phyloP scores from a whole-genome alignment of 2,888 invertebrate genomes.

The Phortica magna region DNA sequence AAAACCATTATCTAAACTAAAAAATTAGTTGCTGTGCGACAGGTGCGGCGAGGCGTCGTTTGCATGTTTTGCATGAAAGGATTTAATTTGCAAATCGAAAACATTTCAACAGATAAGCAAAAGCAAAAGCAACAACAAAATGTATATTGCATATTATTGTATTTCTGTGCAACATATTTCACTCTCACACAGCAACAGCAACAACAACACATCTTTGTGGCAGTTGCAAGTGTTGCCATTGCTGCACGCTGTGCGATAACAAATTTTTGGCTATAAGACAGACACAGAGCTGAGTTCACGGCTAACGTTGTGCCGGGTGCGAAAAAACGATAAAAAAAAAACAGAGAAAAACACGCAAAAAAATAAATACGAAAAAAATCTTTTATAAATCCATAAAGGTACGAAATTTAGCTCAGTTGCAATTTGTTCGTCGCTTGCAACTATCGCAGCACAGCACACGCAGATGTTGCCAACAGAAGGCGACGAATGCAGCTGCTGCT shows the following conservation, averaged over 20 bases:
- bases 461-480: neutral
- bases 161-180: too few species aligned
- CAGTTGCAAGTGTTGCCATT: constrained; percentile 47
- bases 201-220: neutral
- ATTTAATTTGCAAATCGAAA: constrained; percentile 27
- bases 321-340: constrained; percentile 18
- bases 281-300: constrained; percentile 11
- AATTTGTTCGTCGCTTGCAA: neutral
- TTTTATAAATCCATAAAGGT: constrained; percentile 10
- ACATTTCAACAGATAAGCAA: constrained; percentile 21
- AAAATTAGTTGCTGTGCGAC: neutral
- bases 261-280: constrained; percentile 60
- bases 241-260: constrained; percentile 68
- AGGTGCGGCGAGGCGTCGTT: constrained; percentile 11
- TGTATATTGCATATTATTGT: neutral
- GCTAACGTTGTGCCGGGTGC: constrained; percentile 20
- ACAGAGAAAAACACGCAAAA: constrained; percentile 27
- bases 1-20: constrained; percentile 26
- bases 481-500: neutral
- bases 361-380: constrained; percentile 55
- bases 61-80: neutral
- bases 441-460: neutral
- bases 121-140: neutral
- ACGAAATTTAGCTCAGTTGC: neutral
- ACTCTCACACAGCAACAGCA: neutral